Evolutionary conservation across 1,140 invertebrate genomes (phyloP), one percentile per base, ranked within the genome.

Genomic region (Drosophila takahashii): DNA sequence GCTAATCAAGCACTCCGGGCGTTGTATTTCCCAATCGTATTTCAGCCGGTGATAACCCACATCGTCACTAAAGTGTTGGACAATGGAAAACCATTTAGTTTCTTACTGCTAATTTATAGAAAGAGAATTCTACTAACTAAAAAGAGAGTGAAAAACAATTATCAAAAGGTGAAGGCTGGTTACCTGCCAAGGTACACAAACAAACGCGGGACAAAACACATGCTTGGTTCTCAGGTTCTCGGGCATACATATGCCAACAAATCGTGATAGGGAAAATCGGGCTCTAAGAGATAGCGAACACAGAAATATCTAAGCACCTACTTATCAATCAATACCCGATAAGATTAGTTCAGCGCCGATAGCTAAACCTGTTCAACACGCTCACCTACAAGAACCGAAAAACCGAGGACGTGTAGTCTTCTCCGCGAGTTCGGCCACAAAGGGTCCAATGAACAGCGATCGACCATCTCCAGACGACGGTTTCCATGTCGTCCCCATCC

Each of bases 241-340:
- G 15, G 37, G 48, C 26, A 48, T 61, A 66, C 48, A 47, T 74
- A 75, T 54, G 52, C 52, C 61, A 77, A 77, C 58, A 62, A 42
- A 22, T 10, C 0, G n/a, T 52, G 59, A 84, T 77, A 77, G 58
- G 16, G 29, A 41, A 76, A 67, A 56, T 42, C 51, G 73, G 13
- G 13, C 37, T 45, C 39, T 27, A 18, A 27, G 18, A 48, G 51
- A 79, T 79, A 76, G 54, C 79, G 37, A 48, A 60, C n/a, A 27
- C 41, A 7, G 16, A 29, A 42, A 52, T 22, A 42, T 53, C 64
- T 37, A 47, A 69, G 50, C 66, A 51, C 64, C 52, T 32, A 44
- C 45, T 76, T 78, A 78, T 81, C 79, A 81, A 87, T 86, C 83
- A 64, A 64, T 71, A 51, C 16, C 56, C 69, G 81, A 85, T 85